A percentile compares a stretch with the other conserved stretches of the same genome.
These are phyloP conservation scores for Aethes cnicana DNA, from an alignment of 2,888 invertebrate genomes.

Conservation along the genomic window DNA sequence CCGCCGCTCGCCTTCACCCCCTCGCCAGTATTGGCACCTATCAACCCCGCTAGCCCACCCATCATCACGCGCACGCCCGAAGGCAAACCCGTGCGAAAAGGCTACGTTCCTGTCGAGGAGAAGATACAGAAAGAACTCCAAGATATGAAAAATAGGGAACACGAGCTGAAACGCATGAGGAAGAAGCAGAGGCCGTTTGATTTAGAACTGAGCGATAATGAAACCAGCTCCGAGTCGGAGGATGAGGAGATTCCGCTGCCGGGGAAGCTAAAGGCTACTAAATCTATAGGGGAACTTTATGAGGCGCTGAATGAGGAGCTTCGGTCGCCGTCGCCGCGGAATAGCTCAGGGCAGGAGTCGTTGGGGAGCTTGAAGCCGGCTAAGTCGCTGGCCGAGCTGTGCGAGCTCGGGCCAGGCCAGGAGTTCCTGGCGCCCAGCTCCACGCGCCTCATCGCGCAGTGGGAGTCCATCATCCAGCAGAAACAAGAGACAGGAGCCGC, in stretches of 20 bases:
- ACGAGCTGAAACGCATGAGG: slow-evolving; percentile 88
- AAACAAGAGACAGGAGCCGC: slow-evolving; percentile 81
- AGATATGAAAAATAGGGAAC: slow-evolving; percentile 91
- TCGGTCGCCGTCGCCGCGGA: slow-evolving; percentile 72
- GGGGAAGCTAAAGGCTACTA: slow-evolving; percentile 84
- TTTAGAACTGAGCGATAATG: slow-evolving; percentile 83
- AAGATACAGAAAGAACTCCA: slow-evolving; percentile 93
- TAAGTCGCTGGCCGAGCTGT: slow-evolving; percentile 86
- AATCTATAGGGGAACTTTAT: slow-evolving; percentile 86
- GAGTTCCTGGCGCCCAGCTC: slow-evolving; percentile 86
- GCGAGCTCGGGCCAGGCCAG: slow-evolving; percentile 85
- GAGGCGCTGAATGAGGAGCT: slow-evolving; percentile 79
- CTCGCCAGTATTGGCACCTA: slow-evolving; percentile 52
- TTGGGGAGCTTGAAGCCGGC: slow-evolving; percentile 84
- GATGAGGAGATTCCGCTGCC: slow-evolving; percentile 84
- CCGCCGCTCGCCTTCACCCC: slow-evolving; percentile 62
- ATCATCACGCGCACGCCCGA: slow-evolving; percentile 81
- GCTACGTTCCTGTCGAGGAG: slow-evolving; percentile 92
- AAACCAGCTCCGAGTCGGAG: slow-evolving; percentile 80
- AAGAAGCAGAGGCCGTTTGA: slow-evolving; percentile 84
- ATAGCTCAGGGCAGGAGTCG: slow-evolving; percentile 72
- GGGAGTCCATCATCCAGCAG: slow-evolving; percentile 90
- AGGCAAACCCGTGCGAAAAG: slow-evolving; percentile 87
- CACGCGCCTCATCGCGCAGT: slow-evolving; percentile 88
- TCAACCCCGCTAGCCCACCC: slow-evolving; percentile 55